Conservation (phyloP, 2,797 vertebrate species). For the Hafferia zeledoni region DNA sequence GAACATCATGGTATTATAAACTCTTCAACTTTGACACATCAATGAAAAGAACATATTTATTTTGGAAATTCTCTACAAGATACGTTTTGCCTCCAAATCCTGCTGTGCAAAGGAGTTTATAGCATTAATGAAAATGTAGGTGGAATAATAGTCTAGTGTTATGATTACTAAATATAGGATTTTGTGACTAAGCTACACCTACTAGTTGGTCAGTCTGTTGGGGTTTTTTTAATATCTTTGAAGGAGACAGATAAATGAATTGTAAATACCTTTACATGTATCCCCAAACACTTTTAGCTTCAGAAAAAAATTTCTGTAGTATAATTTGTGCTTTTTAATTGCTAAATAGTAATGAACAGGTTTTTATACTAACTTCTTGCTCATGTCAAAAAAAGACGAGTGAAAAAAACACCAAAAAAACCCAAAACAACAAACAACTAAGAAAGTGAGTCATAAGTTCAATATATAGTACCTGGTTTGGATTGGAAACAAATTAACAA, state of each 20-base stretch:
- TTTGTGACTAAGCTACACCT: constrained; percentile 61
- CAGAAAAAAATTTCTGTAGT: background rate
- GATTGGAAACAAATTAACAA: background rate
- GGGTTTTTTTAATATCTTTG: constrained; percentile 16
- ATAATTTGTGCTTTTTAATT: background rate
- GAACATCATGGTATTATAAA: background rate
- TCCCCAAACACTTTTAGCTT: background rate
- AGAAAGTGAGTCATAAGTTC: background rate
- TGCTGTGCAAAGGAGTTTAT: background rate
- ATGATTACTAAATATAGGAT: background rate
- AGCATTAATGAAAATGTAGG: constrained; percentile 25
- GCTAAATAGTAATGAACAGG: background rate
- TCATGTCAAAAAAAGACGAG: background rate
- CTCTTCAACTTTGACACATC: background rate
- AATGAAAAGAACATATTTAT: background rate
- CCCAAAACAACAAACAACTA: background rate
- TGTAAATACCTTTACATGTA: background rate
- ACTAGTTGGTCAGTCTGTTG: background rate
- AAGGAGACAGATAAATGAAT: constrained; percentile 55
- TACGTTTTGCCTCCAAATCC: background rate
- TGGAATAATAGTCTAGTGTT: constrained; percentile 12
- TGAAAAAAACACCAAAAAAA: background rate
- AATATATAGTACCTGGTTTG: background rate
- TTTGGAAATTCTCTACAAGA: background rate
- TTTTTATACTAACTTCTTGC: background rate